A percentile compares a stretch with the other conserved stretches of the same genome.
These are phyloP conservation scores for Melanerpes aurifrons DNA, from an alignment of 2,113 vertebrate genomes.

Conservation along the genomic window DNA sequence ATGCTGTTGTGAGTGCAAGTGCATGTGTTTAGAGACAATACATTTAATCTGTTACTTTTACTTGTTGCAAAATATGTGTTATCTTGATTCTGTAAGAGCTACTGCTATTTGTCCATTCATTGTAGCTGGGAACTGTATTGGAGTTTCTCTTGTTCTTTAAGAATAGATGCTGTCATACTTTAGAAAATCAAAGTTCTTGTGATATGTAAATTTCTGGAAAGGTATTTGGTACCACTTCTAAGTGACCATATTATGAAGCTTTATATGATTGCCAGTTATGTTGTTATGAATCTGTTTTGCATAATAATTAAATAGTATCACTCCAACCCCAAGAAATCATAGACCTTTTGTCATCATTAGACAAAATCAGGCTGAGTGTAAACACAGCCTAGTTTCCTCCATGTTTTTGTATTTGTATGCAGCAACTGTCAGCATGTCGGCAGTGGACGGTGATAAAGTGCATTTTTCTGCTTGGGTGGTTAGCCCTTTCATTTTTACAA, in stretches of 20 bases:
- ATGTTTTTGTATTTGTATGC: conserved; percentile 82
- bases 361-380: conserved; percentile 79
- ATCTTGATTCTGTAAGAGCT: not conserved
- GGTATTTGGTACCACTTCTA: not conserved
- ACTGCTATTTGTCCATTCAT: not conserved
- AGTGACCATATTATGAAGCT: conserved; percentile 17
- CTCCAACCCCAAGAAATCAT: conserved; percentile 43
- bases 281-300: conserved; percentile 53
- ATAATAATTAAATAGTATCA: conserved; percentile 70
- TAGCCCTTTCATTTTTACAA: conserved; percentile 88
- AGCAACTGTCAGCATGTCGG: conserved; percentile 82
- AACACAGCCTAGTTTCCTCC: conserved; percentile 77
- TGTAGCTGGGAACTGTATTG: not conserved
- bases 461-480: conserved; percentile 93
- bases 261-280: conserved; percentile 15
- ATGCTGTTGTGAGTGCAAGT: not conserved
- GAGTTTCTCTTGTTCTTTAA: not conserved
- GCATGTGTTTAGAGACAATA: not conserved
- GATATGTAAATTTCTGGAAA: not conserved
- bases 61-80: not conserved
- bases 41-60: not conserved
- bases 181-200: not conserved
- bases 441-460: conserved; percentile 86
- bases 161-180: not conserved
- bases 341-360: conserved; percentile 75